These are phyloP conservation scores for Etheostoma nigrum DNA, from an alignment of 2,797 vertebrate genomes.

Conservation along the genomic window DNA sequence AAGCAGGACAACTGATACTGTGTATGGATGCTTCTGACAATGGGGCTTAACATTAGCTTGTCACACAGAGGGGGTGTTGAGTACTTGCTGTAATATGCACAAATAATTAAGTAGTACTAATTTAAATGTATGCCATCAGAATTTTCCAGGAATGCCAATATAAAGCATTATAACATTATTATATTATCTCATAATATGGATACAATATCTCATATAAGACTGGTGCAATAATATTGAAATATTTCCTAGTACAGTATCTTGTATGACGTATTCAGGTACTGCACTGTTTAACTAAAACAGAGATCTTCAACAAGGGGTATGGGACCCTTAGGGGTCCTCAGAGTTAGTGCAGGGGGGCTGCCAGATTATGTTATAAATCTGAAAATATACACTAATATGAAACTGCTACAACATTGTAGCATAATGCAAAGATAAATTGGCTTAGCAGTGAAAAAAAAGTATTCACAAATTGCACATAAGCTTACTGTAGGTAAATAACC, in stretches of 20 bases:
- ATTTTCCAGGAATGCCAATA: background rate
- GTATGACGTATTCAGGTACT: background rate
- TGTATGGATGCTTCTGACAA: constrained; percentile 47
- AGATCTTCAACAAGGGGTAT: too few species aligned
- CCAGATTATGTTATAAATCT: too few species aligned
- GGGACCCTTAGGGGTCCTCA: too few species aligned
- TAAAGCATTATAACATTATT: background rate
- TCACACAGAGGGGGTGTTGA: constrained; percentile 5
- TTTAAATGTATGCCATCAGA: background rate
- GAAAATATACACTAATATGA: too few species aligned
- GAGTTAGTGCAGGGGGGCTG: too few species aligned
- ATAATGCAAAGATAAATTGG: too few species aligned
- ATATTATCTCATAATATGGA: background rate
- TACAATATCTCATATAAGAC: background rate
- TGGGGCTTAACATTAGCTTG: constrained; percentile 39
- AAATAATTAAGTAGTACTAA: background rate
- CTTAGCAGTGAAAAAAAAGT: too few species aligned
- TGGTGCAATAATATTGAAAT: background rate
- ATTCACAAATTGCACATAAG: too few species aligned
- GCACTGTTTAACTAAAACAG: background rate
- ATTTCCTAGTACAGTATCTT: background rate
- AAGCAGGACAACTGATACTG: constrained; percentile 59
- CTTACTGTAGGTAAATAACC: too few species aligned
- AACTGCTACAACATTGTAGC: too few species aligned
- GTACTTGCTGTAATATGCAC: background rate